Percentiles rank a stretch among this genome's conserved stretches.
Conservation (phyloP, 1,140 invertebrate genomes). For the Arctopsyche grandis region DNA sequence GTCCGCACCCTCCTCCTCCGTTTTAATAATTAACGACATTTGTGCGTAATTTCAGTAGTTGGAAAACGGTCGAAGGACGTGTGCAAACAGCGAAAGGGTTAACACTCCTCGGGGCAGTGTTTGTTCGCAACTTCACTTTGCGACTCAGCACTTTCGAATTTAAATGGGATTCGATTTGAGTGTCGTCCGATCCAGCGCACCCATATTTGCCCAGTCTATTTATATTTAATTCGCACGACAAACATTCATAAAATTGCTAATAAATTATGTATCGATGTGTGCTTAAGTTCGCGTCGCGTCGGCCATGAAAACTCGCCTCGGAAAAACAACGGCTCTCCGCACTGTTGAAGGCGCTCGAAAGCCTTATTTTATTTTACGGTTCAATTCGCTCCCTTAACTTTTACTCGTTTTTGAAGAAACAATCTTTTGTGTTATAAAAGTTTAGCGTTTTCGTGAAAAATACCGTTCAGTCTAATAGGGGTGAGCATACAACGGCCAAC, state of each 20-base stretch:
- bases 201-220: constrained; percentile 18
- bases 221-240: neutral
- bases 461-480: constrained; percentile 32
- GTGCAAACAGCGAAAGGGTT: constrained; percentile 25
- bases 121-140: neutral
- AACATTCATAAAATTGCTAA: too few species aligned
- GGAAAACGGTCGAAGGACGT: constrained; percentile 10
- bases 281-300: neutral
- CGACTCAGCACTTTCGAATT: constrained; percentile 19
- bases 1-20: neutral
- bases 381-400: constrained; percentile 32
- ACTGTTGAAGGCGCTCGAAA: neutral
- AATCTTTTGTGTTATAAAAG: constrained; percentile 32
- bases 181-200: neutral
- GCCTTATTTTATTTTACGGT: constrained; percentile 30
- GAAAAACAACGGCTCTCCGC: neutral
- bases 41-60: constrained; percentile 23
- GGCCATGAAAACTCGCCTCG: neutral
- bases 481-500: constrained; percentile 24
- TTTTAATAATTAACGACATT: neutral
- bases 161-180: constrained; percentile 16
- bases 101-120: neutral
- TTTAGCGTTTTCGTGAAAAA: constrained; percentile 27
- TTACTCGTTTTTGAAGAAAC: constrained; percentile 32
- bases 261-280: neutral